A percentile compares a stretch with the other conserved stretches of the same genome.
phyloP scores from a whole-genome alignment of 2,888 invertebrate species.

The Acanthosepion lycidas region DNA sequence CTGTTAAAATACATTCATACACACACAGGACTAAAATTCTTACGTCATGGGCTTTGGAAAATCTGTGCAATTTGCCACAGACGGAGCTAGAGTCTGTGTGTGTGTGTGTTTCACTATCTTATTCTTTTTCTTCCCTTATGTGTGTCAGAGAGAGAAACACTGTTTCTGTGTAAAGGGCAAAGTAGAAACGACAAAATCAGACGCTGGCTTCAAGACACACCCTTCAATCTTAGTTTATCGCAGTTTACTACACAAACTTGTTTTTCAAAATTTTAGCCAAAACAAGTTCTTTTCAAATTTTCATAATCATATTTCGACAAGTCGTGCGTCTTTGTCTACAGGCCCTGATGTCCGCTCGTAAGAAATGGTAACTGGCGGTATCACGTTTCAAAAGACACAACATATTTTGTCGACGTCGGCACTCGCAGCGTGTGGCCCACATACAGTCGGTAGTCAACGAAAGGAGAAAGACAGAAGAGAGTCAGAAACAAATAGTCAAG shows the following conservation, averaged over 20 bases:
- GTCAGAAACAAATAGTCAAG: background rate
- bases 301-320: background rate
- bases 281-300: background rate
- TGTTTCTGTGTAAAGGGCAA: background rate
- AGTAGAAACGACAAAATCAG: background rate
- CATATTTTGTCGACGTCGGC: conserved; percentile 33
- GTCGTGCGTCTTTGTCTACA: background rate
- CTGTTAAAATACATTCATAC: no score
- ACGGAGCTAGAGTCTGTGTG: no score
- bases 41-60: no score
- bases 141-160: background rate
- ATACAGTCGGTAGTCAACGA: background rate
- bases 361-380: background rate
- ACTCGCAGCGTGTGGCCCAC: background rate
- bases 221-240: background rate
- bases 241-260: background rate
- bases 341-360: background rate
- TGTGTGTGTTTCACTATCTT: background rate
- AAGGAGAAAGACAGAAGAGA: background rate
- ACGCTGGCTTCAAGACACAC: background rate
- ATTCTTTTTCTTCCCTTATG: background rate
- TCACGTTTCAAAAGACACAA: background rate
- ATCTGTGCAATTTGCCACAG: no score
- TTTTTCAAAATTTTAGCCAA: background rate
- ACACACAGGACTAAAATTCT: no score